Percentiles rank a stretch among this genome's conserved stretches.
phyloP scores from a whole-genome alignment of 2,113 vertebrate genomes.

The Indicator indicator region DNA sequence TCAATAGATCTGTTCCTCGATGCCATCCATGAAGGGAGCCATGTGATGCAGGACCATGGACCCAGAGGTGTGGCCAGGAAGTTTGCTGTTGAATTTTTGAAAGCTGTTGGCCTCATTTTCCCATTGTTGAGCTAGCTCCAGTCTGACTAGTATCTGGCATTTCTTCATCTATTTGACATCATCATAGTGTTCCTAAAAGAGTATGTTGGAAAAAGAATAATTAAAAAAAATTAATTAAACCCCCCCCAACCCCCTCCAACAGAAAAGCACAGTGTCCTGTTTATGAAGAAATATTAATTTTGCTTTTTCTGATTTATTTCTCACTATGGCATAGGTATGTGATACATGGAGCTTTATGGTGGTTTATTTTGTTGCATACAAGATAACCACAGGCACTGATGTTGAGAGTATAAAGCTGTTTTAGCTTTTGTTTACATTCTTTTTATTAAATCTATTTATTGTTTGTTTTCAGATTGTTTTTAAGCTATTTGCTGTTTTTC shows the following conservation, averaged over 20 bases:
- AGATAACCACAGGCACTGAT: neutral
- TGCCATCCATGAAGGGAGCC: accelerated
- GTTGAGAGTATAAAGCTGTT: neutral
- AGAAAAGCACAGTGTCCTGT: neutral
- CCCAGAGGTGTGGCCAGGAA: neutral
- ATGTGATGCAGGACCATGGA: accelerated
- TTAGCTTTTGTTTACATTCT: neutral
- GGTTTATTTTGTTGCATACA: neutral
- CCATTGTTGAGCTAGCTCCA: neutral
- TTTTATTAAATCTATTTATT: neutral
- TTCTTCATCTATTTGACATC: neutral
- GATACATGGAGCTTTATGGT: neutral
- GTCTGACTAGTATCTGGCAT: neutral
- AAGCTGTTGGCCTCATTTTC: neutral
- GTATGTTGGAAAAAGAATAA: neutral
- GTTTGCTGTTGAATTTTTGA: neutral
- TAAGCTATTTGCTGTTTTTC: neutral
- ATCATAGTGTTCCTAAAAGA: neutral
- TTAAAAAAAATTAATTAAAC: neutral
- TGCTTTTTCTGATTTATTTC: neutral
- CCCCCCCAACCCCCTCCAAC: too few species aligned
- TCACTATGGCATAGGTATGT: neutral
- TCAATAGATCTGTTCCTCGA: neutral
- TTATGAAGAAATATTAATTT: neutral
- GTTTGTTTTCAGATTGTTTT: slow-evolving; percentile 34